Conservation (phyloP, 1,140 invertebrate species). For the Mylabris phalerata region DNA sequence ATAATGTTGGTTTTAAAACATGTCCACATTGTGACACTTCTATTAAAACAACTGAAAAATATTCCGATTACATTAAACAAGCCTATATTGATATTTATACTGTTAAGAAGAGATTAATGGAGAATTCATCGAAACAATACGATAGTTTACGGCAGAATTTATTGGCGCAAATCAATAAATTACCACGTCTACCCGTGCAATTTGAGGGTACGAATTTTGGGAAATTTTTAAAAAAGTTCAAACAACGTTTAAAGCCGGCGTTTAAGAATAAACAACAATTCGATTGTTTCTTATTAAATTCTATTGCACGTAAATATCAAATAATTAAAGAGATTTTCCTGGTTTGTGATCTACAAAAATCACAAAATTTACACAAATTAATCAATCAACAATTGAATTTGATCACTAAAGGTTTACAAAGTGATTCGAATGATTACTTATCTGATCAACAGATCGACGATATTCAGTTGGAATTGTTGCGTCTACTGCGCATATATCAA, state of each 20-base stretch:
- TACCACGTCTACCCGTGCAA: background rate
- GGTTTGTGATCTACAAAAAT: slow-evolving; percentile 1
- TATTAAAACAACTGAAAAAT: slow-evolving; percentile 54
- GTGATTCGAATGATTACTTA: slow-evolving; percentile 40
- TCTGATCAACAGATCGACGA: slow-evolving; percentile 40
- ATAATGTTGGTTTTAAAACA: slow-evolving; percentile 48
- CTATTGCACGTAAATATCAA: slow-evolving; percentile 25
- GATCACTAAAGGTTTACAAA: background rate
- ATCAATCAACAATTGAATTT: background rate
- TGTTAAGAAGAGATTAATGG: slow-evolving; percentile 48
- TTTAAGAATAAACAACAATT: slow-evolving; percentile 7
- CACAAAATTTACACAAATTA: background rate
- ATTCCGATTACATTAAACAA: slow-evolving; percentile 52
- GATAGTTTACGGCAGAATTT: slow-evolving; percentile 11
- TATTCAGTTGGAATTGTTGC: slow-evolving; percentile 30
- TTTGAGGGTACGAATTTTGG: background rate
- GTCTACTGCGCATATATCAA: slow-evolving; percentile 24
- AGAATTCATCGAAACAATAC: slow-evolving; percentile 24
- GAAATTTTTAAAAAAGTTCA: background rate
- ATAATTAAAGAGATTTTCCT: slow-evolving; percentile 16
- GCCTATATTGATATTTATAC: slow-evolving; percentile 48
- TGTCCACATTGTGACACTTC: slow-evolving; percentile 59
- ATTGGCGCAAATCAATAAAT: background rate
- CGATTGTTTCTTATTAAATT: slow-evolving; percentile 22
- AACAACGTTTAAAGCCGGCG: no score